Conservation (phyloP, 2,888 invertebrate species). For the Microctonus brassicae region DNA sequence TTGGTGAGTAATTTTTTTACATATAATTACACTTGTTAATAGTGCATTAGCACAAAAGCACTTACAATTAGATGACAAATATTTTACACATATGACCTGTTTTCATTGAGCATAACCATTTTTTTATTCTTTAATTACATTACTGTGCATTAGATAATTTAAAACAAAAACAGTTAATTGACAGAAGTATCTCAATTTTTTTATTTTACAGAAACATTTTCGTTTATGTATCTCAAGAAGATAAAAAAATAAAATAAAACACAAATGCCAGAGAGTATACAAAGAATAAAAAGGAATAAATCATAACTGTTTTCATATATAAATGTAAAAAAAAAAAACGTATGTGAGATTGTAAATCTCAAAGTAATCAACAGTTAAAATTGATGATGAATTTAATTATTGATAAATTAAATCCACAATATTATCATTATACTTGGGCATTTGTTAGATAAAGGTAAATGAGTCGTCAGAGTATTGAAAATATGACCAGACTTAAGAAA, state of each 20-base stretch:
- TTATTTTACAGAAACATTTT: not conserved
- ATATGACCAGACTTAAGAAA: too few relatives aligned
- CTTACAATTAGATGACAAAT: conserved; percentile 47
- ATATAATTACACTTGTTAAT: conserved; percentile 46
- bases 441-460: not conserved
- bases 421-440: not conserved
- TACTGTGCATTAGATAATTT: not conserved
- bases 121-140: not conserved
- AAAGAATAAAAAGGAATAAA: not conserved
- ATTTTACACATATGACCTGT: conserved; percentile 55
- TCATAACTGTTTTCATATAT: not conserved
- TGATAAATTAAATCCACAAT: not conserved
- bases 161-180: not conserved
- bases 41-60: conserved; percentile 56
- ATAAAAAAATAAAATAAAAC: not conserved
- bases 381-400: not conserved
- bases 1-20: not conserved
- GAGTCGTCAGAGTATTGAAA: too few relatives aligned
- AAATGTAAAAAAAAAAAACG: not conserved
- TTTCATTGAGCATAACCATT: conserved; percentile 39
- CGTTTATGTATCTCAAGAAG: not conserved
- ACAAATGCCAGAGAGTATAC: too few relatives aligned
- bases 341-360: not conserved
- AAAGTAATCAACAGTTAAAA: not conserved
- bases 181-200: not conserved